Base-by-base conservation (phyloP, 2,888 invertebrate genomes). In the Papilio demoleus region DNA sequence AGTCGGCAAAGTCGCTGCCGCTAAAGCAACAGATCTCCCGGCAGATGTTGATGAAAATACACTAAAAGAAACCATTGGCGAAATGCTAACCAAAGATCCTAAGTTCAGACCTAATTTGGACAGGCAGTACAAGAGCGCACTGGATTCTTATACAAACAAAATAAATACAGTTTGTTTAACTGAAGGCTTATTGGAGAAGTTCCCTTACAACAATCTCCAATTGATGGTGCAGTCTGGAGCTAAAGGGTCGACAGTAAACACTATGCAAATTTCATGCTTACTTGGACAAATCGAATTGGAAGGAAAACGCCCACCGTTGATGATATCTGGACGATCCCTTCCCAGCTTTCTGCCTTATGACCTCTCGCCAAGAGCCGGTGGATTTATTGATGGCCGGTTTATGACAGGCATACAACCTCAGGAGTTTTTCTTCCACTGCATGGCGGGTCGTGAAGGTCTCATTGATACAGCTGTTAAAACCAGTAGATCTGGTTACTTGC, bases 381-480 rank as follows among this genome's bases (percentile, higher is more conserved):
- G 99, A 0, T 99, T 98, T 82, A 97, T 99, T 66, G 97, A 97
- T 76, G 98, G 98, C 0, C 94, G 99, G 11, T 99, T 99, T 83
- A 95, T 99, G 95, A 99, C 99, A 0, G 99, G 99, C n/a, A 98
- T 99, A 76, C 95, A 97, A 80, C 99, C 99, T 0, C 99, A 98
- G 88, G 99, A 99, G 82, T 99, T 99, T 85, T 99, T 99, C 92
- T 99, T 99, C 90, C 99, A 99, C 94, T 99, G 99, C 82, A 99
- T 99, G 99, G 99, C 99, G 66, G 99, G 99, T 67, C 95, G 99
- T 87, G 99, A 99, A 94, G 97, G 99, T 93, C 94, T 99, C 66
- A 98, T 99, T 79, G 99, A 99, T 95, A 99, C 99, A 4, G 99
- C 99, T 73, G 99, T 99, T 0, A 99, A 99, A 93, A 99, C 99